Evolutionary conservation across 1,140 invertebrate genomes (phyloP).

Genomic region (Drosophila bipectinata): DNA sequence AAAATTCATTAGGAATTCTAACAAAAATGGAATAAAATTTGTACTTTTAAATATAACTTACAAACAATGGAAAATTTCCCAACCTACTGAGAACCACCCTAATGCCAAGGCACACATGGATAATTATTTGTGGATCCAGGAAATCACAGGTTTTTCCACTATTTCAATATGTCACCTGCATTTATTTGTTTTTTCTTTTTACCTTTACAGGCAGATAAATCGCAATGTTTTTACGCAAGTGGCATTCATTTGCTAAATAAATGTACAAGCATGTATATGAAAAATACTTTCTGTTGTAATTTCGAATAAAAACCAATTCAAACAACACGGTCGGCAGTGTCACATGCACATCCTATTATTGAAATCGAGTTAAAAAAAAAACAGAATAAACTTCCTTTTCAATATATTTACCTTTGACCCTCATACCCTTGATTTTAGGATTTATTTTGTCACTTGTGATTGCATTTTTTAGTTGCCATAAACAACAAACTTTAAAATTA

Average conservation of each 20-base stretch:
- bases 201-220: not conserved
- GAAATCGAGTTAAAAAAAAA: not conserved
- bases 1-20: too few relatives aligned
- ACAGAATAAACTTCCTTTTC: not conserved
- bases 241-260: not conserved
- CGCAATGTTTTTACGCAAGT: not conserved
- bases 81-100: not conserved
- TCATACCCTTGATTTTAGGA: too few relatives aligned
- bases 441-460: not conserved
- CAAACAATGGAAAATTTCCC: too few relatives aligned
- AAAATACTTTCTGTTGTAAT: not conserved
- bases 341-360: not conserved
- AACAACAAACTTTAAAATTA: too few relatives aligned
- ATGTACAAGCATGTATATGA: not conserved
- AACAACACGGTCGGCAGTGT: not conserved
- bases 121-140: not conserved
- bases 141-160: not conserved
- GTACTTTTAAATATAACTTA: too few relatives aligned
- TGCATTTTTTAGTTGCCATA: not conserved
- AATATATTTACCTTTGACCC: not conserved
- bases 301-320: not conserved
- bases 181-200: not conserved
- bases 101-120: not conserved
- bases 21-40: too few relatives aligned
- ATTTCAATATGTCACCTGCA: not conserved